Percentiles rank a stretch among this genome's conserved stretches.
Conservation (phyloP, 2,113 vertebrate species). For the Catharus fuscescens region DNA sequence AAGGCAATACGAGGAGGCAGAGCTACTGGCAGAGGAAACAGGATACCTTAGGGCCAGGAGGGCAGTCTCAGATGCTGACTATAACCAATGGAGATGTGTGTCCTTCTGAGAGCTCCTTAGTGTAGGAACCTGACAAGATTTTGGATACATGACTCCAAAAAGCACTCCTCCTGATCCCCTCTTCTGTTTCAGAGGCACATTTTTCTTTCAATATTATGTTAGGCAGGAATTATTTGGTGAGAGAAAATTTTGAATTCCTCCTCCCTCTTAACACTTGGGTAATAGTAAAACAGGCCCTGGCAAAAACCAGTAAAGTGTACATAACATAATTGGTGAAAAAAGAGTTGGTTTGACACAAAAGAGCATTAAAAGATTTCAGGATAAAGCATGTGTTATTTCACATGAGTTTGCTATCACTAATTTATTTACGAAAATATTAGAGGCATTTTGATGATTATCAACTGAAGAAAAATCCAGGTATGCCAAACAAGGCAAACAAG, state of each 20-base stretch:
- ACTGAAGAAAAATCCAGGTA: neutral
- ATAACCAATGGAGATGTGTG: neutral
- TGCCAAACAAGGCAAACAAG: neutral
- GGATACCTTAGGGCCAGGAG: accelerated
- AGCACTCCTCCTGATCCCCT: neutral
- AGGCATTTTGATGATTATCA: neutral
- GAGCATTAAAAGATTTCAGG: neutral
- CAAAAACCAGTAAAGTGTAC: neutral
- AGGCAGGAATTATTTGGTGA: neutral
- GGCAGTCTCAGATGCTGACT: neutral
- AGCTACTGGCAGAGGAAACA: neutral
- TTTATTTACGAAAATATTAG: neutral
- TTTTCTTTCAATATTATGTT: neutral
- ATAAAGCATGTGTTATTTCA: neutral
- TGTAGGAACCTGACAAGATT: neutral
- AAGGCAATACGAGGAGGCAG: neutral
- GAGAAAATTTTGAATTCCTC: neutral
- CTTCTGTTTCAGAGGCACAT: neutral
- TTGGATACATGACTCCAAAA: neutral
- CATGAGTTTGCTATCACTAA: neutral
- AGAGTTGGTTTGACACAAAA: neutral
- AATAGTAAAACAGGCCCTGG: neutral
- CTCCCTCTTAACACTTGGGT: neutral
- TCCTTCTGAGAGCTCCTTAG: neutral
- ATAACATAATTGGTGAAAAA: neutral